Conservation (phyloP, 2,888 invertebrate genomes). For the Brachyopa scutellaris region DNA sequence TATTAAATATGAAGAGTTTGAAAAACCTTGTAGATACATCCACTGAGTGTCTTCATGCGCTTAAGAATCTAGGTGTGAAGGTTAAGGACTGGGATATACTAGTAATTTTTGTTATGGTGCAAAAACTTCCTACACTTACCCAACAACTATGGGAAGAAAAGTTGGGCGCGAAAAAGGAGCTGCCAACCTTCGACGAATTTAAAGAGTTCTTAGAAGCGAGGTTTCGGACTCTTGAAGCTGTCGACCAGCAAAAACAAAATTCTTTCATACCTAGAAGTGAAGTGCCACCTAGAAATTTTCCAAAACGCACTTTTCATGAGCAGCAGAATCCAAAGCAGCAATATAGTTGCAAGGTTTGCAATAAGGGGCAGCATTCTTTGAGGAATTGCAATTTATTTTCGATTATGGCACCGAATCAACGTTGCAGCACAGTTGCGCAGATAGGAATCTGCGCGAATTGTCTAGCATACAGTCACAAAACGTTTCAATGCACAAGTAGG, state of each 20-base stretch:
- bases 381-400: conserved; percentile 1
- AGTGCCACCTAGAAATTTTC: not conserved
- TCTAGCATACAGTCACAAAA: not conserved
- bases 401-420: not conserved
- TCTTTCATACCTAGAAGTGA: not conserved
- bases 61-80: not conserved
- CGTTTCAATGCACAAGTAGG: not conserved
- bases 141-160: no score
- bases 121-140: not conserved
- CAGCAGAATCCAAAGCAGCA: not conserved
- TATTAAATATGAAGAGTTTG: not conserved
- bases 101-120: not conserved
- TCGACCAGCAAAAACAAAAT: not conserved
- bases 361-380: conserved; percentile 5
- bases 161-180: not conserved
- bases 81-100: not conserved
- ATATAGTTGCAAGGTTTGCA: not conserved
- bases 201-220: no score
- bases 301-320: not conserved
- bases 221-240: conserved; percentile 2
- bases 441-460: not conserved
- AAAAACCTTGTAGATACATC: not conserved
- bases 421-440: not conserved
- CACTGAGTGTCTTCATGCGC: not conserved
- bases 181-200: not conserved